These are phyloP conservation scores for Pangasius macronema DNA, from an alignment of 2,797 vertebrate species.

Conservation along the genomic window DNA sequence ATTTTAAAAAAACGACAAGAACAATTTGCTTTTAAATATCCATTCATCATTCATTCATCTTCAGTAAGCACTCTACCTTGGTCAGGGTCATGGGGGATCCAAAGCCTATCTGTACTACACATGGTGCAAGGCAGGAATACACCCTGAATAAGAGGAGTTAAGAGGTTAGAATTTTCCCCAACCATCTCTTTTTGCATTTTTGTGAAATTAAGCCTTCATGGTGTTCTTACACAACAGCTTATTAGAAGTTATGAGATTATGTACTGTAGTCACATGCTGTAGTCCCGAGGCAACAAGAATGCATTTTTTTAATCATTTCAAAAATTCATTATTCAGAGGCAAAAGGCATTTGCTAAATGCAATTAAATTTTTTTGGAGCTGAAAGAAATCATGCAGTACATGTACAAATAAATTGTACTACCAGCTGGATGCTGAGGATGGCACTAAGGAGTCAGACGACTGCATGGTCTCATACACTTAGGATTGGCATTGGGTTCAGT, in stretches of 20 bases:
- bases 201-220: not conserved
- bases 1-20: not conserved
- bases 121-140: not conserved
- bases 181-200: not conserved
- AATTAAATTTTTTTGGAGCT: not conserved
- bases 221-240: not conserved
- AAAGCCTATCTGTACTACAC: not conserved
- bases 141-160: not conserved
- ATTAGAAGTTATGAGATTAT: not conserved
- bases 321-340: not conserved
- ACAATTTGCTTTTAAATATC: not conserved
- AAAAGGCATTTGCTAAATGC: not conserved
- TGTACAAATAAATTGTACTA: not conserved
- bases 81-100: not conserved
- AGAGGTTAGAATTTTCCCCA: not conserved
- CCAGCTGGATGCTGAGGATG: constrained; percentile 6
- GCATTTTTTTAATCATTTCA: not conserved
- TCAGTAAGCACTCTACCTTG: not conserved
- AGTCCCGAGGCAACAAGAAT: not conserved
- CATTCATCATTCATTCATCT: not conserved
- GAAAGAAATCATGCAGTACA: not conserved
- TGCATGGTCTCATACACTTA: not conserved
- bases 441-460: constrained; percentile 10
- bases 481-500: not conserved
- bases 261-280: not conserved